Evolutionary conservation across 2,888 invertebrate genomes (phyloP), one percentile per base, ranked within the genome.

Genomic region (Willowsia nigromaculata): DNA sequence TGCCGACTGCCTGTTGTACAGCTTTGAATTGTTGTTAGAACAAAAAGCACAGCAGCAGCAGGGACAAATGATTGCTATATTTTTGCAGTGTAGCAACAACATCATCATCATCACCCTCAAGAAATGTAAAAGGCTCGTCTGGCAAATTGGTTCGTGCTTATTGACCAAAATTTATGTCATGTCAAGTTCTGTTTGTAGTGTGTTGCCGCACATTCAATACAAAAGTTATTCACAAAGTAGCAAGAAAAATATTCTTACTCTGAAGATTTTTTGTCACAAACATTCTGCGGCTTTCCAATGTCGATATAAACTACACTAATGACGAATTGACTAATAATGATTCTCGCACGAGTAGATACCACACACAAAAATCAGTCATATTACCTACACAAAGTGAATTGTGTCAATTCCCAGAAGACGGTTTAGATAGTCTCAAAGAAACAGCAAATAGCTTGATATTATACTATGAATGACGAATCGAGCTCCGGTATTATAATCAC

Each of bases 291-390:
- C 59, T 59, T 27, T 6, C 27, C 59, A 59, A 59, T 9, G 13
- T 25, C 27, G 7, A 59, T 22, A 27, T 7, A 59, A 27, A 27
- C 1, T 25, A 27, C 1, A 25, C 9, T 27, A 27, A 59, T 27
- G 25, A 59, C 25, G 27, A 25, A 59, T 27, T 62, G 62, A 30
- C 30, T 9, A 27, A 15, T 85, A 85, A 85, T 85, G 76, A 40
- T 76, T 85, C 43, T 74, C 59, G 85, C 85, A 76, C 85, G 85
- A 85, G 33, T 85, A 27, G 30, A 15, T 62, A 4, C 33, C 4
- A 33, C 27, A 27, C 27, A 11, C 11, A 1, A 59, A 59, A 1
- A 59, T 2, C 2, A 59, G 0, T 27, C 27, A 9, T n/a, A 53
- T 22, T 53, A 18, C 53, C 1, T 0, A 59, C 27, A 59, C 4